Conservation (phyloP, 2,888 invertebrate species). For the Steinernema carpocapsae region DNA sequence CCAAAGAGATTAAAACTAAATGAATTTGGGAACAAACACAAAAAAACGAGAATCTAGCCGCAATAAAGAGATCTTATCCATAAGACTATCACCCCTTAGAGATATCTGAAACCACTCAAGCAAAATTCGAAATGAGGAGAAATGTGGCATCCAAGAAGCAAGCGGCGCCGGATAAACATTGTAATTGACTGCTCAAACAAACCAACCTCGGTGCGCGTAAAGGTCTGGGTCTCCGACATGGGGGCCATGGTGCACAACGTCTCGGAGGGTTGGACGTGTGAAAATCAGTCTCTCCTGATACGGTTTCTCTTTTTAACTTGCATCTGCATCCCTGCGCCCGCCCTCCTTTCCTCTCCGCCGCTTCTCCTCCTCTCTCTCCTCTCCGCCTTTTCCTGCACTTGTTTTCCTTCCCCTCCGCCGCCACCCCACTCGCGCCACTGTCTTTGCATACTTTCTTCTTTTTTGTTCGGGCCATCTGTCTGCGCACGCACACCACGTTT, state of each 20-base stretch:
- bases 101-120: too few species aligned
- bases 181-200: neutral
- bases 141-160: too few species aligned
- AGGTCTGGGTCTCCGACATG: slow-evolving; percentile 22
- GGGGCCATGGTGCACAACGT: slow-evolving; percentile 33
- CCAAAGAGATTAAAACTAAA: too few species aligned
- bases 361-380: neutral
- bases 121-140: too few species aligned
- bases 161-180: too few species aligned
- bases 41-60: too few species aligned
- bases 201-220: slow-evolving; percentile 29
- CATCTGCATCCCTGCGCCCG: slow-evolving; percentile 17
- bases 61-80: too few species aligned
- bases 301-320: slow-evolving; percentile 34
- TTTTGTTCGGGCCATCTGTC: slow-evolving; percentile 32
- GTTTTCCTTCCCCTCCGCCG: slow-evolving; percentile 4
- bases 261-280: slow-evolving; percentile 14
- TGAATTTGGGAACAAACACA: too few species aligned
- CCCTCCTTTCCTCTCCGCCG: slow-evolving; percentile 1
- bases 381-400: slow-evolving; percentile 32
- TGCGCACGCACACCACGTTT: neutral
- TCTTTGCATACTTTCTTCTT: slow-evolving; percentile 8
- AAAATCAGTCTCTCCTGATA: slow-evolving; percentile 24
- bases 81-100: too few species aligned
- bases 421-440: neutral